Conservation (phyloP, 2,113 vertebrate species). For the Budorcas taxicolor region DNA sequence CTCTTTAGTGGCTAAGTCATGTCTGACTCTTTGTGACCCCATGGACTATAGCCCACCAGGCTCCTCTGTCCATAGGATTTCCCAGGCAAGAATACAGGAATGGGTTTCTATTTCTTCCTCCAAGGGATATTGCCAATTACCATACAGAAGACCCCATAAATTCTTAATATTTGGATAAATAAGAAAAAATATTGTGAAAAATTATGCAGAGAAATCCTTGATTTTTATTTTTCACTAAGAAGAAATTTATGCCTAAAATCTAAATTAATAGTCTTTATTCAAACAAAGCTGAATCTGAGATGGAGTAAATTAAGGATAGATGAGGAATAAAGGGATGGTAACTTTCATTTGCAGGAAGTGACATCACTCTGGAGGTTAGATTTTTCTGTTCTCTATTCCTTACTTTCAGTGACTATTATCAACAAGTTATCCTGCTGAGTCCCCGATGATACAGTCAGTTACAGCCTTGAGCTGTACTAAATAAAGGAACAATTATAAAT, state of each 20-base stretch:
- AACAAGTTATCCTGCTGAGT: conserved; percentile 66
- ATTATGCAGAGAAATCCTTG: not conserved
- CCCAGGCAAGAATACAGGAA: not conserved
- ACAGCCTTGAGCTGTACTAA: conserved; percentile 51
- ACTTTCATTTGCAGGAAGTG: not conserved
- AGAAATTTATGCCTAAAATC: not conserved
- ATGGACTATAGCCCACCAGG: not conserved
- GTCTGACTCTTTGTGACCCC: not conserved
- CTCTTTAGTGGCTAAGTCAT: not conserved
- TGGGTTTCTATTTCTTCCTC: not conserved
- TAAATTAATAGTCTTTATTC: not conserved
- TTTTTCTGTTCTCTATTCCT: conserved; percentile 11
- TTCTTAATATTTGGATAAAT: conserved; percentile 24
- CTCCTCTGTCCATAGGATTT: not conserved
- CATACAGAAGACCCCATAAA: not conserved
- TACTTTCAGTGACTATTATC: conserved; percentile 38
- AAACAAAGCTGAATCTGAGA: not conserved
- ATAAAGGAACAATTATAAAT: conserved; percentile 52
- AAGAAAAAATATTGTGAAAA: not conserved
- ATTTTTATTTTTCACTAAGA: not conserved
- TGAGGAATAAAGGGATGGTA: not conserved
- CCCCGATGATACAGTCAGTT: conserved; percentile 36
- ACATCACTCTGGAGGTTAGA: not conserved
- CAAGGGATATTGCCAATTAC: not conserved
- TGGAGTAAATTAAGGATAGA: not conserved